Evolutionary conservation across 2,113 vertebrate genomes (phyloP).

Genomic region (Pipra filicauda): DNA sequence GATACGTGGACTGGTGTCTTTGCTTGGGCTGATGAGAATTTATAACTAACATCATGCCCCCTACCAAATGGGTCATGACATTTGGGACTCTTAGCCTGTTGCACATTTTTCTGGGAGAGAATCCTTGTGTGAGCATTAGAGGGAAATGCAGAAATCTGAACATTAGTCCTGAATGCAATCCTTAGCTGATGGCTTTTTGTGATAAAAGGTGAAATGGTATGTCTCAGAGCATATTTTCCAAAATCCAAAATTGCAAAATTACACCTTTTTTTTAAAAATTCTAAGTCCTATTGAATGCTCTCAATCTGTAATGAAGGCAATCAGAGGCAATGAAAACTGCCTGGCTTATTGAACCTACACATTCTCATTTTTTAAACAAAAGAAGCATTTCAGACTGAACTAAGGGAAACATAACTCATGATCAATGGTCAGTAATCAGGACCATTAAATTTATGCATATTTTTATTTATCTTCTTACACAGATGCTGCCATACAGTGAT

Average conservation of each 20-base stretch:
- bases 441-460: neutral
- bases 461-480: neutral
- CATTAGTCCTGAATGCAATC: neutral
- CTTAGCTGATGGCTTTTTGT: neutral
- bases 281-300: neutral
- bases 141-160: neutral
- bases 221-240: neutral
- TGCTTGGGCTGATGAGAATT: neutral
- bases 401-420: neutral
- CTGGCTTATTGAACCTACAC: fast-evolving
- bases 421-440: neutral
- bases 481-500: neutral
- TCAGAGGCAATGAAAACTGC: neutral
- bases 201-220: neutral
- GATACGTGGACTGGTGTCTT: fast-evolving
- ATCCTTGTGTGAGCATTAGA: neutral
- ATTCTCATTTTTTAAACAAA: neutral
- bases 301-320: neutral
- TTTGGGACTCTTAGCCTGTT: fast-evolving
- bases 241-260: neutral
- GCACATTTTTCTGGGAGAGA: neutral
- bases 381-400: neutral
- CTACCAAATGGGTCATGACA: neutral
- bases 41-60: neutral
- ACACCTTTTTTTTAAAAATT: neutral